Percentiles rank a stretch among this genome's conserved stretches.
These are phyloP conservation scores for Chlorodrepanis virens DNA, from an alignment of 2,113 vertebrate species.

Conservation along the genomic window DNA sequence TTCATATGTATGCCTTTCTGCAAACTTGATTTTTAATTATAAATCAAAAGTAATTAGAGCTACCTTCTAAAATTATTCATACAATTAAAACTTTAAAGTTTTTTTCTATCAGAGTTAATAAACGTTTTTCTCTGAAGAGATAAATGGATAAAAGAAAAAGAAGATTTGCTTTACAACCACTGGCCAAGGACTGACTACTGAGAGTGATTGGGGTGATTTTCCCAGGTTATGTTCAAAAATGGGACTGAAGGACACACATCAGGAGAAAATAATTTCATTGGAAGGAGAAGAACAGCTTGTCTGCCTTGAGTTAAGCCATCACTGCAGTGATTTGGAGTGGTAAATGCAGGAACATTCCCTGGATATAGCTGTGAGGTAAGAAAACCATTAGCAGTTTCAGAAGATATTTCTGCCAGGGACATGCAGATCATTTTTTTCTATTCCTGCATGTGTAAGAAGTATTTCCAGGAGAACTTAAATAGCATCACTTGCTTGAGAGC, in stretches of 20 bases:
- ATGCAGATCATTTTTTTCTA: background rate
- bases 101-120: background rate
- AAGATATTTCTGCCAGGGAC: conserved; percentile 22
- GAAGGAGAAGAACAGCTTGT: background rate
- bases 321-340: background rate
- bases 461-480: background rate
- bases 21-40: background rate
- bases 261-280: background rate
- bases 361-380: background rate
- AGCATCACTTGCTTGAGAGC: background rate
- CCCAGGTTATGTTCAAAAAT: background rate
- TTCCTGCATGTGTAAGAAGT: background rate
- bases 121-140: background rate
- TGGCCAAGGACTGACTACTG: background rate
- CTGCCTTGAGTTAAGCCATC: background rate
- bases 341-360: background rate
- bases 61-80: background rate
- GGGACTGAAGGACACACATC: background rate
- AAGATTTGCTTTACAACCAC: background rate
- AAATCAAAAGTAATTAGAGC: background rate
- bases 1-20: background rate
- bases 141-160: background rate
- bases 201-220: background rate
- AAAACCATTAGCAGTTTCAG: background rate
- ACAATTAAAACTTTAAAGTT: background rate